These are phyloP conservation scores for Daphoenositta chrysoptera DNA, from an alignment of 2,113 vertebrate genomes.

Conservation along the genomic window DNA sequence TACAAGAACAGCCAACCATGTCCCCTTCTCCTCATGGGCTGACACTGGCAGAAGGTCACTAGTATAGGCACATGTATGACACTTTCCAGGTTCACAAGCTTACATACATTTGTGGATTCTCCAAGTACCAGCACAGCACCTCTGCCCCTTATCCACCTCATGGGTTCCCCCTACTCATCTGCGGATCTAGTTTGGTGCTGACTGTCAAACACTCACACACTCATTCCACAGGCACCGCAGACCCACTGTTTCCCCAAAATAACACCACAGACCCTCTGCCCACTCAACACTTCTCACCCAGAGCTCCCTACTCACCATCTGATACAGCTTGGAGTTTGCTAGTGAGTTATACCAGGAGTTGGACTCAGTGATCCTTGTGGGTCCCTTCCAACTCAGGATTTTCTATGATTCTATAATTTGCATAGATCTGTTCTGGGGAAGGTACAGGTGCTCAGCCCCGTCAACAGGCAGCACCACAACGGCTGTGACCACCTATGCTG, in stretches of 20 bases:
- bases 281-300: neutral
- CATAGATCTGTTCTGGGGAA: accelerated
- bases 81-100: neutral
- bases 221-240: neutral
- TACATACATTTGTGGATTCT: accelerated
- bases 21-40: neutral
- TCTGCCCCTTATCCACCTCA: neutral
- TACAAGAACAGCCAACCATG: accelerated
- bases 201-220: neutral
- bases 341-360: neutral
- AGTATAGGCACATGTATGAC: accelerated
- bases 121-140: neutral
- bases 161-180: neutral
- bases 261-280: neutral
- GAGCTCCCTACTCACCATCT: neutral
- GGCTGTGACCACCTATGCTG: neutral
- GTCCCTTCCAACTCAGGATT: neutral
- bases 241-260: neutral
- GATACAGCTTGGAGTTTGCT: neutral
- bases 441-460: neutral
- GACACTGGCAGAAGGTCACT: neutral
- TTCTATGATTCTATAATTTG: neutral
- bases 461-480: neutral
- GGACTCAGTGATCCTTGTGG: neutral
- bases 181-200: neutral